phyloP scores from a whole-genome alignment of 2,113 vertebrate genomes.

The Microcebus ravelobensis region DNA sequence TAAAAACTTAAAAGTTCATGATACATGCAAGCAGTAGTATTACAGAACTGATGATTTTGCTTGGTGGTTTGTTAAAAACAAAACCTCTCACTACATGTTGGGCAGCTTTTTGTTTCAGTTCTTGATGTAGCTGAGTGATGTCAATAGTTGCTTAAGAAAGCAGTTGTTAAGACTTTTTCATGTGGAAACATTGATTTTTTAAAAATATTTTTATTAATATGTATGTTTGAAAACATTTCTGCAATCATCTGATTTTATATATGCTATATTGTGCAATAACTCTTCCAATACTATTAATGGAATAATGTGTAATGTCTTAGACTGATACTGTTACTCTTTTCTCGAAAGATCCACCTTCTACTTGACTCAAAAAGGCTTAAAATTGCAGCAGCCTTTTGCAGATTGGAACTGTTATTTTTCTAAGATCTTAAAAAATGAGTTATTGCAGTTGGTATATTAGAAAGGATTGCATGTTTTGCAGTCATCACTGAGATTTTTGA shows the following conservation, averaged over 20 bases:
- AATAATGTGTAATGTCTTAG: constrained; percentile 3
- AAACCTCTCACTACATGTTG: not conserved
- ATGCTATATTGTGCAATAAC: not conserved
- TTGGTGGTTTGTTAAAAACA: constrained; percentile 46
- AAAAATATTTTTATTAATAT: constrained; percentile 6
- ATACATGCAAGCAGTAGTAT: not conserved
- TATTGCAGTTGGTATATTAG: not conserved
- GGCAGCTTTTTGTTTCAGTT: not conserved
- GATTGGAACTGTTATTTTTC: not conserved
- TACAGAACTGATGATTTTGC: constrained; percentile 2
- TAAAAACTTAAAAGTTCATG: not conserved
- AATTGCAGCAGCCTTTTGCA: constrained; percentile 21
- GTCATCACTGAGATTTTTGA: constrained; percentile 37
- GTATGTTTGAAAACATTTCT: constrained; percentile 17
- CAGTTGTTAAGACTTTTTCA: not conserved
- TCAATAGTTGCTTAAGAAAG: constrained; percentile 24
- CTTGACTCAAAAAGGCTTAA: constrained; percentile 20
- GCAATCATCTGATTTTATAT: not conserved
- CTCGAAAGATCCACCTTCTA: not conserved
- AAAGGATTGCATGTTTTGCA: constrained; percentile 20
- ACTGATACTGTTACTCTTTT: not conserved
- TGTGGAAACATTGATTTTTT: not conserved
- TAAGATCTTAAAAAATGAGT: constrained; percentile 7
- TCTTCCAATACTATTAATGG: not conserved
- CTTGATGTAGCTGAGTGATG: not conserved